Percentiles rank a stretch among this genome's conserved stretches.
These are phyloP conservation scores for Radopholus similis DNA, from an alignment of 1,140 invertebrate genomes.

Conservation along the genomic window DNA sequence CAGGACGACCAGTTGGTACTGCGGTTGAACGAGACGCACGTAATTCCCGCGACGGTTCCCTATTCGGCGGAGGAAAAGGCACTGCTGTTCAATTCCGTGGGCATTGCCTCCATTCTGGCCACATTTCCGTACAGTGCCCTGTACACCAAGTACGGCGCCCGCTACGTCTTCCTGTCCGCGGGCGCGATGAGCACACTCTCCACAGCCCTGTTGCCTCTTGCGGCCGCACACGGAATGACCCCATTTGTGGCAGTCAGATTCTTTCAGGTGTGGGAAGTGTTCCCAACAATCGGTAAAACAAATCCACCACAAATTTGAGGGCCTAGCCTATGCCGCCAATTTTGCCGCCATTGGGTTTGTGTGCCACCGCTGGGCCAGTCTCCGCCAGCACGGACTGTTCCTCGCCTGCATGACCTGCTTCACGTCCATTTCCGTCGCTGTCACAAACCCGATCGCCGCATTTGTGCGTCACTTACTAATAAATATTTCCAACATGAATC, in stretches of 20 bases:
- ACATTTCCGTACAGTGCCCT: conserved; percentile 41
- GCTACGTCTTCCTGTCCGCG: conserved; percentile 35
- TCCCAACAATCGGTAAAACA: too few relatives aligned
- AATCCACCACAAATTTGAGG: conserved; percentile 20
- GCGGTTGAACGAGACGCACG: too few relatives aligned
- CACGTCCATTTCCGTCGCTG: background rate
- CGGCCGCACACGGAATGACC: conserved; percentile 19
- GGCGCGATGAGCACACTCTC: conserved; percentile 32
- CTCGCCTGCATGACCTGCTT: conserved; percentile 7
- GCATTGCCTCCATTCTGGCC: conserved; percentile 30
- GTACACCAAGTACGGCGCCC: conserved; percentile 36
- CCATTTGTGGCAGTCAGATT: conserved; percentile 30
- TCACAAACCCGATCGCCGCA: background rate
- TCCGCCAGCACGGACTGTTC: conserved; percentile 34
- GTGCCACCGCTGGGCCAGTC: conserved; percentile 31
- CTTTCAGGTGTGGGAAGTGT: conserved; percentile 24
- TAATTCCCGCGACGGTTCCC: background rate
- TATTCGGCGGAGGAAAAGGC: conserved; percentile 30
- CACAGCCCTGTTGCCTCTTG: conserved; percentile 30
- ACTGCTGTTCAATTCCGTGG: conserved; percentile 25
- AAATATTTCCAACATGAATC: conserved; percentile 9
- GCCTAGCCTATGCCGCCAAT: conserved; percentile 33
- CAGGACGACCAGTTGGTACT: too few relatives aligned
- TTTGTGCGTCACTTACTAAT: conserved; percentile 17
- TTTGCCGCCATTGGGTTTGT: conserved; percentile 36